Conservation (phyloP, 1,140 invertebrate genomes). For the Camponotus pennsylvanicus region DNA sequence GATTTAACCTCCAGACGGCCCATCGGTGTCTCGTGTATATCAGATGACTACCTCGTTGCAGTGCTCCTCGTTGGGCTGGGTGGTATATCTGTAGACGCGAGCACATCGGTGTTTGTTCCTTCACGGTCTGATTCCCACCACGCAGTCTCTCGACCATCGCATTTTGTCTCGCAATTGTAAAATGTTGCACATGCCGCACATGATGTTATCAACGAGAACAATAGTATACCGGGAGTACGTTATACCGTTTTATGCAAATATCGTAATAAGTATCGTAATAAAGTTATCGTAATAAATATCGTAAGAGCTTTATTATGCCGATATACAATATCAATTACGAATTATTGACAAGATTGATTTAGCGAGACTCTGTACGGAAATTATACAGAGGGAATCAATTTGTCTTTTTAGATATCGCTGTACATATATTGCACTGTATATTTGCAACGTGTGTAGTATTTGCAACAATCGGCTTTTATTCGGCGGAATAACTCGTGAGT, state of each 20-base stretch:
- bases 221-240: background rate
- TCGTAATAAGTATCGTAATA: too few relatives aligned
- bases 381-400: background rate
- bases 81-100: conserved; percentile 59
- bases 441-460: conserved; percentile 54
- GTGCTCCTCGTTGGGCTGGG: conserved; percentile 58
- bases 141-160: conserved; percentile 55
- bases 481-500: conserved; percentile 46
- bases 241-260: background rate
- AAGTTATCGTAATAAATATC: too few relatives aligned
- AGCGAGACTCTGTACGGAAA: background rate
- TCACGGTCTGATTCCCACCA: conserved; percentile 73
- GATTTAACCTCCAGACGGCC: conserved; percentile 74
- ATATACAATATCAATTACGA: background rate
- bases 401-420: background rate
- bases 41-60: conserved; percentile 66
- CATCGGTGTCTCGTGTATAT: conserved; percentile 71
- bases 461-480: conserved; percentile 70
- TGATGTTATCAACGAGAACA: conserved; percentile 36
- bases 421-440: background rate
- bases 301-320: background rate
- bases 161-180: conserved; percentile 41
- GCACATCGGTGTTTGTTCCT: conserved; percentile 59
- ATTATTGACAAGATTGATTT: background rate
- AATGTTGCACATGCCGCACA: conserved; percentile 26